Evolutionary conservation across 1,140 invertebrate species (phyloP).

Genomic region (Homarus americanus): DNA sequence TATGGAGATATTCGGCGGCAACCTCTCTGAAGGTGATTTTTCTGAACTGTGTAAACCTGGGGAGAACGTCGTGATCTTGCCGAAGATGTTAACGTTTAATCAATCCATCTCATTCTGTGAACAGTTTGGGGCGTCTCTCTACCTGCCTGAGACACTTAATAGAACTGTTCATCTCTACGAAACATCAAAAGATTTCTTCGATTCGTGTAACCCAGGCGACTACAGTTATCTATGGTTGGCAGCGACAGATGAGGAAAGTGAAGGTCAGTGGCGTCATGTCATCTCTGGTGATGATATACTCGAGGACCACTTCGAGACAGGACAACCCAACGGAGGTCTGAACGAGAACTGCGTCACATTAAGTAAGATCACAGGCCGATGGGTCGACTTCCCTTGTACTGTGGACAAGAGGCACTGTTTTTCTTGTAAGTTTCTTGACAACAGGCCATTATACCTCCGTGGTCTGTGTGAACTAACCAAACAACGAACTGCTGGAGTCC

Average conservation of each 20-base stretch:
- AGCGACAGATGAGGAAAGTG: slow-evolving; percentile 25
- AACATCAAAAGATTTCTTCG: background rate
- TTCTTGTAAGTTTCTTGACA: background rate
- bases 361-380: background rate
- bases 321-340: slow-evolving; percentile 36
- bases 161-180: no score
- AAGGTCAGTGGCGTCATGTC: slow-evolving; percentile 32
- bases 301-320: slow-evolving; percentile 8
- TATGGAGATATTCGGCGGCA: slow-evolving; percentile 13
- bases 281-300: background rate
- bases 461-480: slow-evolving; percentile 30
- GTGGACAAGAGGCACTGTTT: background rate
- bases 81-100: background rate
- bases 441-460: background rate
- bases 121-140: slow-evolving; percentile 1
- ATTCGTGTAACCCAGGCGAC: background rate
- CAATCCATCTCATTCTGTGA: slow-evolving; percentile 16
- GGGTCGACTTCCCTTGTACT: background rate
- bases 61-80: slow-evolving; percentile 37
- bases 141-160: background rate
- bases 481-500: slow-evolving; percentile 1
- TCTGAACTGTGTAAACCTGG: background rate
- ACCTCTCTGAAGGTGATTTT: background rate
- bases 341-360: slow-evolving; percentile 37
- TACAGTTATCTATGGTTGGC: slow-evolving; percentile 32